Conservation (phyloP, 2,113 vertebrate species). For the Oophaga pumilio region DNA sequence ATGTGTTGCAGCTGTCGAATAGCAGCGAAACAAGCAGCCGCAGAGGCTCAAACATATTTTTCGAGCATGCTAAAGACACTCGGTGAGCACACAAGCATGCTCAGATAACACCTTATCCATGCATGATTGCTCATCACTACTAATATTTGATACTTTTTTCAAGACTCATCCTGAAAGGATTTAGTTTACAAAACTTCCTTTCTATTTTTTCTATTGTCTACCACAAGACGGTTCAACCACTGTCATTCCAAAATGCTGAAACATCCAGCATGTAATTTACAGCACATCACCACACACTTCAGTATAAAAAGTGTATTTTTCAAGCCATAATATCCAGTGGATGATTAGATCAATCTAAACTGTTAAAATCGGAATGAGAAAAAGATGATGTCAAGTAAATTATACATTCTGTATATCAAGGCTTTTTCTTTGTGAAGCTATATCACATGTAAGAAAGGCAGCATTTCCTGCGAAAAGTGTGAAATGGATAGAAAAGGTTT, state of each 20-base stretch:
- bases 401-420: neutral
- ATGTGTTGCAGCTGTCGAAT: too few species aligned
- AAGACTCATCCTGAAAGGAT: neutral
- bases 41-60: too few species aligned
- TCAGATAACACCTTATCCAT: too few species aligned
- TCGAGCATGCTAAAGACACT: too few species aligned
- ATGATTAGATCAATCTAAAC: neutral
- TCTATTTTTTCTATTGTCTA: neutral
- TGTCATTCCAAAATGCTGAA: neutral
- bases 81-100: too few species aligned
- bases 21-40: too few species aligned
- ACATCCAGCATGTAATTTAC: neutral
- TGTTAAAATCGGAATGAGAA: neutral
- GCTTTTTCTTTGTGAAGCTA: neutral
- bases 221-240: neutral
- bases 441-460: neutral
- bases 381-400: neutral
- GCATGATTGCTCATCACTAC: too few species aligned
- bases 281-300: neutral
- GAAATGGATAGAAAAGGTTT: neutral
- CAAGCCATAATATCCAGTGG: neutral
- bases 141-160: neutral
- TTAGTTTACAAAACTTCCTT: neutral
- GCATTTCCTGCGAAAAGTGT: neutral
- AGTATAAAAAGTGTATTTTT: neutral